Percentiles rank a stretch among this genome's conserved stretches.
phyloP scores from a whole-genome alignment of 2,888 invertebrate species.

The Erebia aethiops region DNA sequence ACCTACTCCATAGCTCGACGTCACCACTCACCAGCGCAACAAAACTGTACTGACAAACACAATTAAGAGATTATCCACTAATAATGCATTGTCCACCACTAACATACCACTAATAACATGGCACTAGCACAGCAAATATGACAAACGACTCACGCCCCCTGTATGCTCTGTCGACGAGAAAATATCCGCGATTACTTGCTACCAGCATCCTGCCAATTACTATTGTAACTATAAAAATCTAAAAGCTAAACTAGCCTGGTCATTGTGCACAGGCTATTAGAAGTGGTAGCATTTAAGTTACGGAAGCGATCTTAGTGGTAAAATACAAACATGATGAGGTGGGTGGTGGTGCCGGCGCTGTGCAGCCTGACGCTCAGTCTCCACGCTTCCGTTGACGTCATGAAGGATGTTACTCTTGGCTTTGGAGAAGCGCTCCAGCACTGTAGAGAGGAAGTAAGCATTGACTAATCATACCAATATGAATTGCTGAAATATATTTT shows the following conservation, averaged over 20 bases:
- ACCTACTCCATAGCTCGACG: background rate
- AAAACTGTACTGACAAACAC: background rate
- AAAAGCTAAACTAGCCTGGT: background rate
- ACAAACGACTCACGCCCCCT: constrained; percentile 21
- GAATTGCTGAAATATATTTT: background rate
- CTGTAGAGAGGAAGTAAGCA: constrained; percentile 67
- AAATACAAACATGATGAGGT: constrained; percentile 31
- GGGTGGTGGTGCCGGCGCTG: constrained; percentile 36
- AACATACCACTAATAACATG: background rate
- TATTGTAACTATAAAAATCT: constrained; percentile 18
- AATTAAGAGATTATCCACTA: constrained; percentile 9
- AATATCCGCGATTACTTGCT: constrained; percentile 13
- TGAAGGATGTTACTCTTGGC: constrained; percentile 76
- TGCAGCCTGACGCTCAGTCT: constrained; percentile 23
- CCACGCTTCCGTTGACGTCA: constrained; percentile 54
- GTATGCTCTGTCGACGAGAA: background rate
- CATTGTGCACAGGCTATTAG: constrained; percentile 1
- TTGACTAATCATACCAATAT: background rate
- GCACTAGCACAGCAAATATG: background rate
- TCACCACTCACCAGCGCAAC: background rate
- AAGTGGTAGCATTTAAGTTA: no score
- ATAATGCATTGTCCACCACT: background rate
- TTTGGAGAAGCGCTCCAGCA: constrained; percentile 72
- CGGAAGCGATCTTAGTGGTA: no score
- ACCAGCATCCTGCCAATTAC: constrained; percentile 5